These are phyloP conservation scores for Barbus barbus DNA, from an alignment of 2,113 vertebrate genomes.

Conservation along the genomic window DNA sequence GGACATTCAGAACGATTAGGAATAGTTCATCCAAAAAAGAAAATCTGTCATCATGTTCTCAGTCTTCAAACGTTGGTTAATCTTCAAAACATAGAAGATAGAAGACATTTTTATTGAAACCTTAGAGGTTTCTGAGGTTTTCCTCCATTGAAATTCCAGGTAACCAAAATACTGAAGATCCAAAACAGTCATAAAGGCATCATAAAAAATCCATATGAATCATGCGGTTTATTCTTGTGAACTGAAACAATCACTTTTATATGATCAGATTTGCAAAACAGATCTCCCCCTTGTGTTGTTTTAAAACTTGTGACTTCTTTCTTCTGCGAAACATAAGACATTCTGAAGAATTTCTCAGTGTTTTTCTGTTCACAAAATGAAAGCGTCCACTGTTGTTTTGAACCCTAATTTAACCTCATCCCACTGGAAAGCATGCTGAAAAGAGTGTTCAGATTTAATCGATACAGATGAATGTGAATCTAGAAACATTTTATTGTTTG, in stretches of 20 bases:
- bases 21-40: background rate
- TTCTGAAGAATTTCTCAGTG: background rate
- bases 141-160: background rate
- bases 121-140: background rate
- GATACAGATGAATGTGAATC: background rate
- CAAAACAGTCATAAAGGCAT: background rate
- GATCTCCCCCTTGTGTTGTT: background rate
- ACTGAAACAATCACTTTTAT: background rate
- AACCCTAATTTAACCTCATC: background rate
- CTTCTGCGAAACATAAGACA: background rate
- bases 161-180: background rate
- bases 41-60: background rate
- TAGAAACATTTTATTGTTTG: background rate
- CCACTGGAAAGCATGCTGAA: background rate
- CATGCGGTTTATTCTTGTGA: background rate
- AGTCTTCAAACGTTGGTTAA: background rate
- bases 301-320: background rate
- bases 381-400: background rate
- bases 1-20: background rate
- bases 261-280: background rate
- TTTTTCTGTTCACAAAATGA: background rate
- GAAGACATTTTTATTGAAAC: too few species aligned
- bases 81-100: background rate
- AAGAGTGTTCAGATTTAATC: background rate
- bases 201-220: background rate